A percentile compares a stretch with the other conserved stretches of the same genome.
These are phyloP conservation scores for Anhinga anhinga DNA, from an alignment of 2,113 vertebrate species.

Conservation along the genomic window DNA sequence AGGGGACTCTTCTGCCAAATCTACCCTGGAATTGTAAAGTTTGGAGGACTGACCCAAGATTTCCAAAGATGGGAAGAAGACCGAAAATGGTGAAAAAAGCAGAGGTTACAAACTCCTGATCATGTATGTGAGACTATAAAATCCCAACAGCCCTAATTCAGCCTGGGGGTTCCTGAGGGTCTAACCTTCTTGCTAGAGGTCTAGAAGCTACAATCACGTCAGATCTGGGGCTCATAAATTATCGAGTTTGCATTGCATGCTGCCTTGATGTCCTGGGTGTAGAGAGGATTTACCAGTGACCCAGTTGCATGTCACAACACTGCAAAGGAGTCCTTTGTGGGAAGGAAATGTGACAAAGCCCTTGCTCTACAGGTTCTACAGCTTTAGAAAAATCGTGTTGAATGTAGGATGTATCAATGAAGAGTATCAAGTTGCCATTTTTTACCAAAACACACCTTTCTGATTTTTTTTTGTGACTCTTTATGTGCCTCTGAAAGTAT, in stretches of 20 bases:
- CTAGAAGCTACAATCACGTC: background rate
- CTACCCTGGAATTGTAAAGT: background rate
- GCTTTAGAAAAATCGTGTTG: background rate
- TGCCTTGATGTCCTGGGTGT: background rate
- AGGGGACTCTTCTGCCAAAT: background rate
- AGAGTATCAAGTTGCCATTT: background rate
- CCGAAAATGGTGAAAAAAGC: background rate
- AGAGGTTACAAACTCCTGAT: background rate
- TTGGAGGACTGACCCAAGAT: background rate
- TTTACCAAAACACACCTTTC: background rate
- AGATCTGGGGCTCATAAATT: background rate
- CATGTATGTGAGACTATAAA: background rate
- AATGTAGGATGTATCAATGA: background rate
- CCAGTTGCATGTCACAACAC: background rate
- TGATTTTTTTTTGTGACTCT: background rate
- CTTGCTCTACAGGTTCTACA: background rate
- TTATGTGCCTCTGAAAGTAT: background rate
- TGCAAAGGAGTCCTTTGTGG: background rate
- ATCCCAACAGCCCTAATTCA: background rate
- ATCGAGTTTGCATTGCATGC: fast-evolving
- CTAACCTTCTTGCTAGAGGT: background rate
- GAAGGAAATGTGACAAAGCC: background rate
- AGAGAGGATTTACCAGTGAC: background rate
- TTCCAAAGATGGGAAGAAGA: background rate
- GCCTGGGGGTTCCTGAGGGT: background rate